These are phyloP conservation scores for Neosilurus mollespiculum DNA, from an alignment of 2,797 vertebrate genomes.

Conservation along the genomic window DNA sequence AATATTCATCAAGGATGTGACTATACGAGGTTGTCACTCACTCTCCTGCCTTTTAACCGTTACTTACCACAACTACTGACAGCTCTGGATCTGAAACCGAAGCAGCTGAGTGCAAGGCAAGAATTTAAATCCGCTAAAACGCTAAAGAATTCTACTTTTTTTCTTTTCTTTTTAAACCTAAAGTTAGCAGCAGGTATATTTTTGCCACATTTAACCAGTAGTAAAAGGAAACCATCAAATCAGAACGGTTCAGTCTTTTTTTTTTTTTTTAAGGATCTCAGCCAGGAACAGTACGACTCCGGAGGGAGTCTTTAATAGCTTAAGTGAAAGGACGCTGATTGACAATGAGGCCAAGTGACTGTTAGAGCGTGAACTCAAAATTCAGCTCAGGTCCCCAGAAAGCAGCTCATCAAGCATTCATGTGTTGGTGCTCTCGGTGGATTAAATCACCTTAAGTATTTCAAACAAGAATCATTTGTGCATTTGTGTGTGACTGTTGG, in stretches of 20 bases:
- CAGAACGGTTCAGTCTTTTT: neutral
- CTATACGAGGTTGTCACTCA: constrained; percentile 4
- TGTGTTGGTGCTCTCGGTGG: constrained; percentile 35
- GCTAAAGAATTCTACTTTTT: neutral
- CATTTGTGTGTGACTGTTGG: constrained; percentile 39
- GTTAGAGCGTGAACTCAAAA: neutral
- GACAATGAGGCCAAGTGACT: constrained; percentile 32
- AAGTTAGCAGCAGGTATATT: constrained; percentile 1
- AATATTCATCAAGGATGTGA: constrained; percentile 26
- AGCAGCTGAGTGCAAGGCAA: neutral
- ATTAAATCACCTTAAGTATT: constrained; percentile 51
- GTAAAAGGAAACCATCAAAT: constrained; percentile 20
- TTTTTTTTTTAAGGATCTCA: neutral
- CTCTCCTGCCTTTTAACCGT: constrained; percentile 10
- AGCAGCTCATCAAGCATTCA: constrained; percentile 35
- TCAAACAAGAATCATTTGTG: constrained; percentile 43
- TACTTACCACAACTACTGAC: constrained; percentile 3
- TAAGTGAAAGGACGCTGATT: constrained; percentile 41
- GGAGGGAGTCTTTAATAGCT: constrained; percentile 35
- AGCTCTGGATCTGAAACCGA: neutral
- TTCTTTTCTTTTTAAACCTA: neutral
- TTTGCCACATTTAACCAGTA: constrained; percentile 14
- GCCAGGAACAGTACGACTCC: neutral
- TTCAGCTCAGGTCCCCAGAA: constrained; percentile 30
- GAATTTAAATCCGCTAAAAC: neutral